Percentiles rank a stretch among this genome's conserved stretches.
Evolutionary conservation across 2,888 invertebrate species (phyloP).

Genomic region (Drosophila anomelani): DNA sequence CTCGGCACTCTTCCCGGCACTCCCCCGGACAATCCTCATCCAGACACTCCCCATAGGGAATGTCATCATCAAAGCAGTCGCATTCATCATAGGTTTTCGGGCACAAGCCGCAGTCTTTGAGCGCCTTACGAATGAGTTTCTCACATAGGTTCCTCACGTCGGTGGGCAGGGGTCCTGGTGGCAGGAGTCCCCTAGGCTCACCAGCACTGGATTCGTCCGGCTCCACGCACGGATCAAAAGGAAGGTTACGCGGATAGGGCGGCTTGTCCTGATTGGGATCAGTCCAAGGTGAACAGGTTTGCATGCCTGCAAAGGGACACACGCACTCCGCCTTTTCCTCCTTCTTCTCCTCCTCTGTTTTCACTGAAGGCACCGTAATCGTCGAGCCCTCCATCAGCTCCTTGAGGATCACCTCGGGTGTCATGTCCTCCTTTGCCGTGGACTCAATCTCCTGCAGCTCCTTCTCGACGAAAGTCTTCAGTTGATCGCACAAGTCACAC

Average conservation of each 20-base stretch:
- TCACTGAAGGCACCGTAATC: not conserved
- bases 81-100: not conserved
- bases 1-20: not conserved
- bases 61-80: not conserved
- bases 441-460: constrained; percentile 11
- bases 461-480: constrained; percentile 8
- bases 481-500: not conserved
- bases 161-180: constrained; percentile 21
- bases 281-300: constrained; percentile 1
- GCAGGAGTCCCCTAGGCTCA: constrained; percentile 12
- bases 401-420: not conserved
- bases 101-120: constrained; percentile 29
- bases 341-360: too few relatives aligned
- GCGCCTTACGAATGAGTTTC: constrained; percentile 24
- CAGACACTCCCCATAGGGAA: not conserved
- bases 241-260: constrained; percentile 1
- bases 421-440: not conserved
- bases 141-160: constrained; percentile 30
- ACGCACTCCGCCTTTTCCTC: not conserved
- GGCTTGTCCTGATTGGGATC: not conserved
- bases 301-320: constrained; percentile 18
- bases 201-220: not conserved
- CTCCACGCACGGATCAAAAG: constrained; percentile 4
- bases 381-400: constrained; percentile 10
- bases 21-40: not conserved